These are phyloP conservation scores for Anguilla anguilla DNA, from an alignment of 2,797 vertebrate species.

Conservation along the genomic window DNA sequence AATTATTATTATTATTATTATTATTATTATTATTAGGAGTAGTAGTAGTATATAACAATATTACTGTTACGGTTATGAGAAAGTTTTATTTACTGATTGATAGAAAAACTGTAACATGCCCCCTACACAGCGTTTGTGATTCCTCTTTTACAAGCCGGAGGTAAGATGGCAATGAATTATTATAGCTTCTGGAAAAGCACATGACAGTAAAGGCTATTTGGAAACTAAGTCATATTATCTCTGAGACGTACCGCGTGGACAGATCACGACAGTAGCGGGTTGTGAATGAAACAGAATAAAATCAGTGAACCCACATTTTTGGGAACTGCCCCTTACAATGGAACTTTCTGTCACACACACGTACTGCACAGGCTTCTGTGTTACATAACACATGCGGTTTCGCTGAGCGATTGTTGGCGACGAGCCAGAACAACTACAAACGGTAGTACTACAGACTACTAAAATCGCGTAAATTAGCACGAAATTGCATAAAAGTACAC, in stretches of 20 bases:
- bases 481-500: conserved; percentile 23
- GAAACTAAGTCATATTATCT: neutral
- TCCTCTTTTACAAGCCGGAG: neutral
- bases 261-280: neutral
- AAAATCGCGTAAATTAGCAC: neutral
- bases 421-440: conserved; percentile 53
- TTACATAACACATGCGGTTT: conserved; percentile 9
- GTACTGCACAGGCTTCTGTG: neutral
- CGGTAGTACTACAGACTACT: conserved; percentile 32
- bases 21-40: neutral
- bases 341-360: neutral
- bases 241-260: neutral
- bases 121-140: neutral
- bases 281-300: neutral
- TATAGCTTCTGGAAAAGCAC: conserved; percentile 16
- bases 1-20: too few relatives aligned
- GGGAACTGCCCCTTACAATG: neutral
- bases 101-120: neutral
- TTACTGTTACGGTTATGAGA: neutral
- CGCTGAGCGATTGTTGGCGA: conserved; percentile 17
- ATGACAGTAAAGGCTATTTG: neutral
- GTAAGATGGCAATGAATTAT: neutral
- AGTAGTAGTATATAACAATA: neutral
- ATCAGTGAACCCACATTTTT: neutral
- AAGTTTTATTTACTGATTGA: neutral